Percentiles rank a stretch among this genome's conserved stretches.
Evolutionary conservation across 2,113 vertebrate species (phyloP).

Genomic region (Corythoichthys intestinalis): DNA sequence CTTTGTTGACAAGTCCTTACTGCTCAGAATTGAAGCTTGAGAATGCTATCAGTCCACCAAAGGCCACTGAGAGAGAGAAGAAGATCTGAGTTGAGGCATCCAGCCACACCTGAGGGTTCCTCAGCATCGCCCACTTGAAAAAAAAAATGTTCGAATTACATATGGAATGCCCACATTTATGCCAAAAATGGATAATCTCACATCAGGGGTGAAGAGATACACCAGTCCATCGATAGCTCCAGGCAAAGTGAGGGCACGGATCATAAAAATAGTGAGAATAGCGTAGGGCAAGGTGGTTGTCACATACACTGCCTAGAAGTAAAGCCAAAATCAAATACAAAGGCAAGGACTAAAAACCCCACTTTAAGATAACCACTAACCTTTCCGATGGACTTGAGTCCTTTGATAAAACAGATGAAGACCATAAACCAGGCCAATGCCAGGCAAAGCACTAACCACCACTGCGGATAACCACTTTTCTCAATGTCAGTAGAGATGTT

Average conservation of each 20-base stretch:
- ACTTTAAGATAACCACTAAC: slow-evolving; percentile 50
- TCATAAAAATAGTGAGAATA: slow-evolving; percentile 84
- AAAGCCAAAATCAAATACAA: too few relatives aligned
- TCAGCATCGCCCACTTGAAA: slow-evolving; percentile 76
- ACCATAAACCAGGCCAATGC: slow-evolving; percentile 77
- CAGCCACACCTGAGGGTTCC: slow-evolving; percentile 84
- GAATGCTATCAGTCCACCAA: slow-evolving; percentile 87
- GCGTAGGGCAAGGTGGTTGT: slow-evolving; percentile 86
- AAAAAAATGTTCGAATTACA: too few relatives aligned
- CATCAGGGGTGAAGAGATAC: slow-evolving; percentile 87
- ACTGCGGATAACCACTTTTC: slow-evolving; percentile 71
- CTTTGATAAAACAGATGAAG: slow-evolving; percentile 83
- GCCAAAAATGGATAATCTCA: slow-evolving; percentile 46
- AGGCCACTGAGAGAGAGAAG: slow-evolving; percentile 88
- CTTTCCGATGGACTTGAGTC: slow-evolving; percentile 87
- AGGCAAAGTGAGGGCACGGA: slow-evolving; percentile 82
- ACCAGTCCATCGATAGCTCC: slow-evolving; percentile 78
- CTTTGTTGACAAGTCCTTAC: slow-evolving; percentile 53
- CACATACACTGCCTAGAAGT: slow-evolving; percentile 83
- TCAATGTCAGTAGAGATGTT: slow-evolving; percentile 77
- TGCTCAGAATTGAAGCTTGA: slow-evolving; percentile 85
- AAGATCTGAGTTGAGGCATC: slow-evolving; percentile 92
- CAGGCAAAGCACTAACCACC: slow-evolving; percentile 80
- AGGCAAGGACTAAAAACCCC: too few relatives aligned
- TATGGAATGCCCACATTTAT: too few relatives aligned